Conservation (phyloP, 2,888 invertebrate species). For the Baronia brevicornis region DNA sequence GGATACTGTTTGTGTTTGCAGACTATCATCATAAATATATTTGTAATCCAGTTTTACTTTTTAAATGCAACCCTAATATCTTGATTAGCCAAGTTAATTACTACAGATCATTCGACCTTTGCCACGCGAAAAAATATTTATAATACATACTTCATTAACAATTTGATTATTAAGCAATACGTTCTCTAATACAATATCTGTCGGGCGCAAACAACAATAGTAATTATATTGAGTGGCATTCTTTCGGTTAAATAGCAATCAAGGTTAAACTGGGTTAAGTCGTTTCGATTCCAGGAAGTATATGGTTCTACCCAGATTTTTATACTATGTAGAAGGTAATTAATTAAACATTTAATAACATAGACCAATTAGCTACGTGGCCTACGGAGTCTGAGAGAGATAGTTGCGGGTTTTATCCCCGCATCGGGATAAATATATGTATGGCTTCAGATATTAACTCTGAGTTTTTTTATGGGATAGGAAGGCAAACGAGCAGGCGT, state of each 20-base stretch:
- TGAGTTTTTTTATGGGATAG: too few relatives aligned
- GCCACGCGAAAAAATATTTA: constrained; percentile 12
- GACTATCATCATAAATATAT: not conserved
- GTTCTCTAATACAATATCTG: constrained; percentile 14
- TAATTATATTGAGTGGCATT: constrained; percentile 29
- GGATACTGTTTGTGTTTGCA: not conserved
- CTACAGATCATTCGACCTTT: constrained; percentile 12
- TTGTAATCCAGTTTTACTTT: not conserved
- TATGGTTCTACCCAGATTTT: too few relatives aligned
- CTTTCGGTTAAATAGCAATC: constrained; percentile 17
- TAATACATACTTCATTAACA: constrained; percentile 26
- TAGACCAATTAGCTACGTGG: too few relatives aligned
- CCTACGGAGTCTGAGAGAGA: too few relatives aligned
- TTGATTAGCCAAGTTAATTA: constrained; percentile 9
- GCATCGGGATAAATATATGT: too few relatives aligned
- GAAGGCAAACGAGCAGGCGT: too few relatives aligned
- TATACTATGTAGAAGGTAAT: not conserved
- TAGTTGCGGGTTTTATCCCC: too few relatives aligned
- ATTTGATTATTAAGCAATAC: constrained; percentile 28
- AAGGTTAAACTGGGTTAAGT: constrained; percentile 12
- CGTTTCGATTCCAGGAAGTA: constrained; percentile 5
- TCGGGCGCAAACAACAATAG: constrained; percentile 24
- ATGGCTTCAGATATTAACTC: too few relatives aligned
- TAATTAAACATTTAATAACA: not conserved
- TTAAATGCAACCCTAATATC: constrained; percentile 3